Conservation (phyloP, 1,140 invertebrate genomes). For the Penaeus vannamei region DNA sequence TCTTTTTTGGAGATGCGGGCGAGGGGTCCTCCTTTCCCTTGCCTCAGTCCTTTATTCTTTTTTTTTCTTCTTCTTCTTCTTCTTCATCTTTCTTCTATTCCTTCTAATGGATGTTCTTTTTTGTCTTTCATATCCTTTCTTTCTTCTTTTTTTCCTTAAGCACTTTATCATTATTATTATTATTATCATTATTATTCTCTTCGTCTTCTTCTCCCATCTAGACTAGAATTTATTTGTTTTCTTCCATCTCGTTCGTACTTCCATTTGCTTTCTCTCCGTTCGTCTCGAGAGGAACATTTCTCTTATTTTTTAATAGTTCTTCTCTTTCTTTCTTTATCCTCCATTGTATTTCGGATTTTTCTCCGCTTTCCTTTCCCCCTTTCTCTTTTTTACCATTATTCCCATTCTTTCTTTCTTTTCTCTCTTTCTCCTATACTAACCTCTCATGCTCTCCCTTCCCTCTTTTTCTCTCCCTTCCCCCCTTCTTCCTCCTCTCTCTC, state of each 20-base stretch:
- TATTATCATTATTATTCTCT: neutral
- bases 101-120: neutral
- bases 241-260: no score
- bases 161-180: neutral
- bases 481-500: neutral
- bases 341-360: neutral
- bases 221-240: no score
- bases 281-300: no score
- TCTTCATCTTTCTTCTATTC: neutral
- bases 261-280: no score
- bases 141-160: neutral
- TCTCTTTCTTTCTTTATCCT: neutral
- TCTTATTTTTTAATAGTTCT: no score
- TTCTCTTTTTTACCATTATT: neutral
- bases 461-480: neutral
- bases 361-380: neutral
- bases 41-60: neutral
- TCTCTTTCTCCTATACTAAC: neutral
- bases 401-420: neutral
- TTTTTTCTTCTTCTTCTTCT: neutral
- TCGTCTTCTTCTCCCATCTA: neutral
- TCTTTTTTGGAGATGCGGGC: neutral
- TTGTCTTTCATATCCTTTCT: neutral
- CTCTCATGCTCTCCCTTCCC: constrained; percentile 21
- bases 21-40: neutral